Evolutionary conservation across 1,140 invertebrate genomes (phyloP).

Genomic region (Venturia canescens): DNA sequence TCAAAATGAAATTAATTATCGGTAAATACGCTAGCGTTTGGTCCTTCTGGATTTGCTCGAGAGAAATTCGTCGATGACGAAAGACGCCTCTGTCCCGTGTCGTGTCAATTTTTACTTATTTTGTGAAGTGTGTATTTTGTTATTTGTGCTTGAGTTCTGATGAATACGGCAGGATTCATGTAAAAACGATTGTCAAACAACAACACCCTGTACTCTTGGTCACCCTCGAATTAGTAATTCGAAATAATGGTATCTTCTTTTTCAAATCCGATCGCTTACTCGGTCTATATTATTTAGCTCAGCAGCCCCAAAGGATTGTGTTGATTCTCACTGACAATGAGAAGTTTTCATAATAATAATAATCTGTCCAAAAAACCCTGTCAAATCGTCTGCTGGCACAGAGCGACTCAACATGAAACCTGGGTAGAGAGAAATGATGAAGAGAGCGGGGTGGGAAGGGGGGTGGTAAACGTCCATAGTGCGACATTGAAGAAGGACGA

Average conservation of each 20-base stretch:
- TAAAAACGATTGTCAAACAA: background rate
- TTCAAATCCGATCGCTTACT: conserved; percentile 4
- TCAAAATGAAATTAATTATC: too few species aligned
- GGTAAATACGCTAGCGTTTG: too few species aligned
- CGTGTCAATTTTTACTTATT: background rate
- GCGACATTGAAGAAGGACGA: conserved; percentile 34
- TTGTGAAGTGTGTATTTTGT: background rate
- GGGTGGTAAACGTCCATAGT: background rate
- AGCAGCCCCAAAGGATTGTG: conserved; percentile 14
- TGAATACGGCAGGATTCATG: background rate
- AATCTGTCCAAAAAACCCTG: conserved; percentile 42
- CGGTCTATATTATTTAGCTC: conserved; percentile 27
- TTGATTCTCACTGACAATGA: conserved; percentile 23
- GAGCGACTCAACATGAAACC: conserved; percentile 11
- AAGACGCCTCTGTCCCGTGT: too few species aligned
- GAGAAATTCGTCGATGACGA: too few species aligned
- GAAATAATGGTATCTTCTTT: conserved; percentile 3
- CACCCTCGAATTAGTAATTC: conserved; percentile 14
- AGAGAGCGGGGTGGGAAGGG: background rate
- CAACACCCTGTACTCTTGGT: background rate
- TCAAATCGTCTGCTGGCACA: conserved; percentile 20
- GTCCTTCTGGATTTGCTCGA: too few species aligned
- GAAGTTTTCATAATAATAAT: conserved; percentile 48
- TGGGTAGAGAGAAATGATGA: background rate
- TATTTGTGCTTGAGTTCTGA: background rate